Percentiles rank a stretch among this genome's conserved stretches.
Evolutionary conservation across 1,140 invertebrate species (phyloP).

Genomic region (Thaumetopoea pityocampa): DNA sequence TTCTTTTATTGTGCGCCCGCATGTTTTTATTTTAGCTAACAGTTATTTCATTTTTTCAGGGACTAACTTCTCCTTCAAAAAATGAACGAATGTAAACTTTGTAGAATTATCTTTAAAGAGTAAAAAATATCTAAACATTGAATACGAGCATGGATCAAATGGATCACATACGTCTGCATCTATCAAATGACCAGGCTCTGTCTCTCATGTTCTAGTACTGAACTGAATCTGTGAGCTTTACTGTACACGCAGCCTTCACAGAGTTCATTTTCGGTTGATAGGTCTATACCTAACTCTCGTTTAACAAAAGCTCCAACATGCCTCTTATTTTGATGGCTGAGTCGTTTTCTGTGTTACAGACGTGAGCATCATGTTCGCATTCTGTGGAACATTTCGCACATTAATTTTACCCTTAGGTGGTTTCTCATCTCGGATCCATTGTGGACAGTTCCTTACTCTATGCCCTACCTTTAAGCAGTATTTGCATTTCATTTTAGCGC

Average conservation of each 20-base stretch:
- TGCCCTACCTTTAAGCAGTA: too few species aligned
- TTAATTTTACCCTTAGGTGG: neutral
- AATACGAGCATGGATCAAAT: neutral
- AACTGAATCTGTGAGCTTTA: too few species aligned
- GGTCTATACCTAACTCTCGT: too few species aligned
- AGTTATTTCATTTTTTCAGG: neutral
- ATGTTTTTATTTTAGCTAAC: neutral
- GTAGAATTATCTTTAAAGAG: conserved; percentile 4
- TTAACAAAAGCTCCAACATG: too few species aligned
- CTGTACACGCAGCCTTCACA: too few species aligned
- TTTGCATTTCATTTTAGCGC: too few species aligned
- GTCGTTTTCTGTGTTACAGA: neutral
- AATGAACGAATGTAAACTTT: neutral
- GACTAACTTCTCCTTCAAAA: neutral
- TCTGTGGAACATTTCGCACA: neutral
- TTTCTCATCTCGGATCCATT: neutral
- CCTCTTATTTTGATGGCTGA: too few species aligned
- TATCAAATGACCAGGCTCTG: too few species aligned
- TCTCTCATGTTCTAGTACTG: too few species aligned
- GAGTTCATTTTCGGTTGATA: too few species aligned
- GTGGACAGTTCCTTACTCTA: neutral
- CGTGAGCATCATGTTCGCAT: neutral
- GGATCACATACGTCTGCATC: conserved; percentile 3
- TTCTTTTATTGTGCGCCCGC: too few species aligned
- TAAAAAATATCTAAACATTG: neutral